Percentiles rank a stretch among this genome's conserved stretches.
These are phyloP conservation scores for Cyphomyrus discorhynchus DNA, from an alignment of 2,113 vertebrate species.

Conservation along the genomic window DNA sequence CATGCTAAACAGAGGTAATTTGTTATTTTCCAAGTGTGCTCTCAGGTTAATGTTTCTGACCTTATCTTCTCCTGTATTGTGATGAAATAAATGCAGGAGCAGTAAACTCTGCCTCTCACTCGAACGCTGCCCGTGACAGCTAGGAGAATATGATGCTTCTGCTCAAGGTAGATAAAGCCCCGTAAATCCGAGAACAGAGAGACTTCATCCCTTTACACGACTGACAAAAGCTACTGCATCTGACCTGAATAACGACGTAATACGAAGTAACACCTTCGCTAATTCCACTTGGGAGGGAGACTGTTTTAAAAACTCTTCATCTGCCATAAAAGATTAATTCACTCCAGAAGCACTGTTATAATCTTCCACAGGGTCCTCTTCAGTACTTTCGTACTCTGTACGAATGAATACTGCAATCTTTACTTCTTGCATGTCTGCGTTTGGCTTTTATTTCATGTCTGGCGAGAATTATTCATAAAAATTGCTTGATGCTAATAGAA, in stretches of 20 bases:
- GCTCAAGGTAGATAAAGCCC: not conserved
- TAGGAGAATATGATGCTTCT: not conserved
- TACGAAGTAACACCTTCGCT: not conserved
- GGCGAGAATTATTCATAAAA: not conserved
- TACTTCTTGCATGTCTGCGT: not conserved
- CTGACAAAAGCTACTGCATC: not conserved
- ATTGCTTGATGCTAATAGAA: not conserved
- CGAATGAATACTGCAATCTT: not conserved
- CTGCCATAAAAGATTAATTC: constrained; percentile 9
- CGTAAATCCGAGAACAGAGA: not conserved
- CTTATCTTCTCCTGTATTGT: not conserved
- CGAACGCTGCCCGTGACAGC: not conserved
- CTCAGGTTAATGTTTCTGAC: not conserved
- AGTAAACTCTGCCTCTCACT: not conserved
- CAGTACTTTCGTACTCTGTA: not conserved
- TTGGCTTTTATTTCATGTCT: not conserved
- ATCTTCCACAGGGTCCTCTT: not conserved
- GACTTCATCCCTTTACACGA: not conserved
- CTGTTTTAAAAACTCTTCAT: constrained; percentile 17
- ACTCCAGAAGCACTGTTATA: not conserved
- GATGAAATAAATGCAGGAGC: not conserved
- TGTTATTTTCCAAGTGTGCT: not conserved
- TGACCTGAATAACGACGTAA: not conserved
- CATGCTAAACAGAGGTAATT: not conserved
- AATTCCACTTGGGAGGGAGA: not conserved